Base-by-base conservation (phyloP, 2,797 vertebrate genomes). In the Liparis tanakae region DNA sequence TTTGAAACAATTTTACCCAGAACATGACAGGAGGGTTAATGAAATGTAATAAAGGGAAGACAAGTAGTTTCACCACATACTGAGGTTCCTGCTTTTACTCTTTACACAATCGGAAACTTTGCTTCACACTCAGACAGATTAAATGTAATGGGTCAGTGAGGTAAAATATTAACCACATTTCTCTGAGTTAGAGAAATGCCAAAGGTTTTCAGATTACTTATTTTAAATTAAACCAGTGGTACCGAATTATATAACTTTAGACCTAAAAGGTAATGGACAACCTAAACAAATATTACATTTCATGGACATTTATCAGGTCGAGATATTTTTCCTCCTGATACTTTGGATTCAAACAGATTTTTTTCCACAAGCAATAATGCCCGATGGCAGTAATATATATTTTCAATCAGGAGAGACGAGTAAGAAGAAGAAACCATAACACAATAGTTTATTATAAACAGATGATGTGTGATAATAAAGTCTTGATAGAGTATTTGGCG, bases 131-230 rank as follows among this genome's bases (percentile, higher is more conserved):
- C 12, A 48, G 10, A 37, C 1, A 30, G 25, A 30, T 30, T 30
- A 30, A 30, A 30, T 30, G 4, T 69, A 20, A 72, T 13, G 46
- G 75, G 74, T 67, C 76, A 39, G 7, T 30, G 7, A 36, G 14
- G 84, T 91, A 10, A 92, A 88, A 80, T 56, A 89, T 88, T 92
- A 0, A 88, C 82, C 9, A 2, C 30, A 68, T 70, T 67, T 6
- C 10, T 1, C 37, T 30, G 25, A 4, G 25, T 30, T 30, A 30
- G 25, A 30, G 25, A 30, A 30, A 30, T 30, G 25, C 25, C 25
- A 30, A 30, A 30, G 25, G 25, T 30, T 30, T 30, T 43, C 41
- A 43, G 41, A 43, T 43, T 43, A 43, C 41, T 14, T 43, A 43
- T 43, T 43, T 43, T 43, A 41, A 41, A 41, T 41, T 41, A 41